Base-by-base conservation (phyloP, 1,140 invertebrate species). In the Drosophila navojoa region DNA sequence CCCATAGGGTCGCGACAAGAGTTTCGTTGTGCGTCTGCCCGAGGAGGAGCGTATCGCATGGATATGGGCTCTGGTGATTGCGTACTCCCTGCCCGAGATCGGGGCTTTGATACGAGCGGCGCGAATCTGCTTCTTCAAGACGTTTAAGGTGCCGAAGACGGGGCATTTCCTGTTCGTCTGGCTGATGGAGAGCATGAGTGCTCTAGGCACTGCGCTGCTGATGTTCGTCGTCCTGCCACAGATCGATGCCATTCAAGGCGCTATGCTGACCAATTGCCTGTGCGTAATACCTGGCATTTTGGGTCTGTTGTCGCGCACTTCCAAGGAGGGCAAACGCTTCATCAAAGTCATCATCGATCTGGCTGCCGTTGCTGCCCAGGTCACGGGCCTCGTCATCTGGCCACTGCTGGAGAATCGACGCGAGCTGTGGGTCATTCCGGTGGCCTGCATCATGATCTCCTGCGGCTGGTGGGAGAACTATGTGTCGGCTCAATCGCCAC, bases 401-500 rank as follows among this genome's bases (percentile, higher is more conserved):
- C 97, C 97, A 15, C 92, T 98, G 19, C 92, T 96, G 15, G 95
- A 96, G 80, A 94, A 94, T 50, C 94, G 94, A 27, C 94, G 94
- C 1, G 94, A 94, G 59, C 89, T 96, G 22, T 98, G 97, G 96
- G 93, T 97, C 6, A 96, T 98, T 59, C 97, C 98, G 0, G 92
- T 97, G 0, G 93, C 97, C 1, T 94, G 97, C 6, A 92, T 98
- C 40, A 94, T 98, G 45, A 96, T 98, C 44, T 99, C 98, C 3
- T 94, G 97, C 29, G 96, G 97, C 25, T 99, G 97, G 97, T 99
- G 98, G 98, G 98, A 99, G 93, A 99, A 99, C 93, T 99, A 97
- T 89, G 97, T 98, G 0, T 96, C 96, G 27, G 94, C 94, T 72
- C 94, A 96, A 60, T 97, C 96, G 72, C 95, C 96, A 0, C 94